A percentile compares a stretch with the other conserved stretches of the same genome.
Evolutionary conservation across 2,888 invertebrate genomes (phyloP).

Genomic region (Uloborus plumipes): DNA sequence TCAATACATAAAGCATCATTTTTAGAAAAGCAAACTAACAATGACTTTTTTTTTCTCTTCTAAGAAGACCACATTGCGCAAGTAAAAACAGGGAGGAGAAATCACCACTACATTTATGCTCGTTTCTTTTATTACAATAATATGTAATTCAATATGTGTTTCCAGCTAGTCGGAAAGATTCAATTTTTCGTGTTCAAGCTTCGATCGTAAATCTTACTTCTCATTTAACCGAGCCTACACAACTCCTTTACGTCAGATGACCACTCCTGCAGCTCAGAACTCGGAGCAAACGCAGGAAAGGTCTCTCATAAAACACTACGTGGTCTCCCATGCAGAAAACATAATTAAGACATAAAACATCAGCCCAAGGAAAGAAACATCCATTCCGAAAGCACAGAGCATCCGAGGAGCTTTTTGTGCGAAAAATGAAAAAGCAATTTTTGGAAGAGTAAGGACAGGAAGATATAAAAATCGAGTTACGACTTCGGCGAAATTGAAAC

Average conservation of each 20-base stretch:
- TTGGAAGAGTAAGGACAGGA: not conserved
- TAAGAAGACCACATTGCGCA: too few species aligned
- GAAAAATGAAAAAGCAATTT: conserved; percentile 5
- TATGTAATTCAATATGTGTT: too few species aligned
- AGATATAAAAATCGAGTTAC: conserved; percentile 45
- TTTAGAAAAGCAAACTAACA: too few species aligned
- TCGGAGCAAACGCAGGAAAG: not conserved
- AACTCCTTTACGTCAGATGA: not conserved
- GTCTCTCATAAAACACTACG: conserved; percentile 9
- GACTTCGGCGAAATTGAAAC: conserved; percentile 33
- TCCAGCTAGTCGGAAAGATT: too few species aligned
- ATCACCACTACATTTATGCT: too few species aligned
- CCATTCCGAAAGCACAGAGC: conserved; percentile 5
- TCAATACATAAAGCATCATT: too few species aligned
- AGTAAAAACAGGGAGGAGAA: too few species aligned
- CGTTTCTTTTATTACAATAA: too few species aligned
- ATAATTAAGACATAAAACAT: conserved; percentile 40
- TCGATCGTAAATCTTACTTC: too few species aligned
- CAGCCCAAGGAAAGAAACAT: conserved; percentile 1
- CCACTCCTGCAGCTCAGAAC: conserved; percentile 2
- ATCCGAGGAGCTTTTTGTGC: not conserved
- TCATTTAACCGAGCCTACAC: too few species aligned
- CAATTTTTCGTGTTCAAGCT: too few species aligned
- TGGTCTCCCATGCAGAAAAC: not conserved
- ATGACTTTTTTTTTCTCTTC: too few species aligned